Percentiles rank a stretch among this genome's conserved stretches.
Evolutionary conservation across 2,113 vertebrate species (phyloP).

Genomic region (Agapornis roseicollis): DNA sequence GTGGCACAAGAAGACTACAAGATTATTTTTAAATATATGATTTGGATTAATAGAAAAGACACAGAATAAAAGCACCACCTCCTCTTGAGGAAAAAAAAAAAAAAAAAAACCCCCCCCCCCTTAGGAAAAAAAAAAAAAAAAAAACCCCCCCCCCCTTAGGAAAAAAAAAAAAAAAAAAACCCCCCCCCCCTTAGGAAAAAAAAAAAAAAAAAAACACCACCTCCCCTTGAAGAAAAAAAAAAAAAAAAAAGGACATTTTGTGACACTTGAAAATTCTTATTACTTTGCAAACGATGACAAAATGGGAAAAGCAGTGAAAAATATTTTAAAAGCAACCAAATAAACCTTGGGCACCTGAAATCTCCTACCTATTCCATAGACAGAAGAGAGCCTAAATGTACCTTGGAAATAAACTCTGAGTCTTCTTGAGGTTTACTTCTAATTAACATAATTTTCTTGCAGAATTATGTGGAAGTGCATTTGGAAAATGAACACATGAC

Average conservation of each 20-base stretch:
- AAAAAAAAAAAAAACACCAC: background rate
- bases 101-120: too few relatives aligned
- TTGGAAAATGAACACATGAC: background rate
- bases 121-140: background rate
- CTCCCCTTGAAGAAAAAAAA: background rate
- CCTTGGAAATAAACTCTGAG: background rate
- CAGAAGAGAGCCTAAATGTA: background rate
- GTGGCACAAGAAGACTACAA: background rate
- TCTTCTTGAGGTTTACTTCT: background rate
- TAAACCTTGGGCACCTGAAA: background rate
- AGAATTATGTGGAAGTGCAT: background rate
- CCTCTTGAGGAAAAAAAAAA: background rate
- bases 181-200: too few relatives aligned
- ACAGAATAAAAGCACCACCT: background rate
- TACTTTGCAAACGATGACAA: background rate
- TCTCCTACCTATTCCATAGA: background rate
- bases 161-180: background rate
- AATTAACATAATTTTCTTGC: background rate
- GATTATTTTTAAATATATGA: background rate
- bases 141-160: too few relatives aligned
- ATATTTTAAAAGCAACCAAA: background rate
- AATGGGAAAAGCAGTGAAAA: background rate
- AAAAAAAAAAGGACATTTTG: background rate
- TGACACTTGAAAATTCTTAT: background rate
- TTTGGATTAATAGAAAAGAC: background rate